phyloP scores from a whole-genome alignment of 2,113 vertebrate genomes.

The Charadrius vociferus region DNA sequence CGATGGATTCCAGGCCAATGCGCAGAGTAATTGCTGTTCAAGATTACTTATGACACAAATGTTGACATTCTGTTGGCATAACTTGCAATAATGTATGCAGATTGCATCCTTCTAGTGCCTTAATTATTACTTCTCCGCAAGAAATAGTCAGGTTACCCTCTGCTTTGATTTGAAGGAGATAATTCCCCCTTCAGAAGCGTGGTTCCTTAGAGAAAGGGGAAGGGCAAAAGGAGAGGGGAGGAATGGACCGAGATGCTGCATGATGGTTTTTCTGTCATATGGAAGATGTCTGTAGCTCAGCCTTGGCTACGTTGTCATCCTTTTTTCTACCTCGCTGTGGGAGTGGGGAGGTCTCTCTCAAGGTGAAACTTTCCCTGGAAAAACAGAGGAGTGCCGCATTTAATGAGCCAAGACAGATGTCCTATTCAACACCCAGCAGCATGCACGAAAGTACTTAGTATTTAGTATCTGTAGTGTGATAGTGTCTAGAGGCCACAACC shows the following conservation, averaged over 20 bases:
- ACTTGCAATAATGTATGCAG: conserved; percentile 84
- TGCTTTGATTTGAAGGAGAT: conserved; percentile 75
- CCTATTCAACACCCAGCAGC: background rate
- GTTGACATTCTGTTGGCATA: conserved; percentile 85
- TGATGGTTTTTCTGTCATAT: background rate
- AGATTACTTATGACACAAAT: conserved; percentile 80
- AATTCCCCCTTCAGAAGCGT: conserved; percentile 21
- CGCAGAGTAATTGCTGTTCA: conserved; percentile 72
- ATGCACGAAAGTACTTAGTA: conserved; percentile 8
- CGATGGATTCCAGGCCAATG: conserved; percentile 63
- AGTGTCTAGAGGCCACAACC: conserved; percentile 7
- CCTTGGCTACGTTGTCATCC: background rate
- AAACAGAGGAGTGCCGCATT: conserved; percentile 34
- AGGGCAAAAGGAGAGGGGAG: background rate
- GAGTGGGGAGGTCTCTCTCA: conserved; percentile 28
- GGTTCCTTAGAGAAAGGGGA: conserved; percentile 22
- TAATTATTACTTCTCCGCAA: conserved; percentile 79
- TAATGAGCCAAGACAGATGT: conserved; percentile 61
- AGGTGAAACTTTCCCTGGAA: conserved; percentile 47
- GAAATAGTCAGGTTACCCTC: conserved; percentile 78
- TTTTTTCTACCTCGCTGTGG: background rate
- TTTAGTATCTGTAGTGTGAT: background rate
- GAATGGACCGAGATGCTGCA: background rate
- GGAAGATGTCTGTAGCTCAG: background rate
- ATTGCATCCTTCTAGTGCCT: conserved; percentile 79